Evolutionary conservation across 2,113 vertebrate genomes (phyloP).

Genomic region (Girardinichthys multiradiatus): DNA sequence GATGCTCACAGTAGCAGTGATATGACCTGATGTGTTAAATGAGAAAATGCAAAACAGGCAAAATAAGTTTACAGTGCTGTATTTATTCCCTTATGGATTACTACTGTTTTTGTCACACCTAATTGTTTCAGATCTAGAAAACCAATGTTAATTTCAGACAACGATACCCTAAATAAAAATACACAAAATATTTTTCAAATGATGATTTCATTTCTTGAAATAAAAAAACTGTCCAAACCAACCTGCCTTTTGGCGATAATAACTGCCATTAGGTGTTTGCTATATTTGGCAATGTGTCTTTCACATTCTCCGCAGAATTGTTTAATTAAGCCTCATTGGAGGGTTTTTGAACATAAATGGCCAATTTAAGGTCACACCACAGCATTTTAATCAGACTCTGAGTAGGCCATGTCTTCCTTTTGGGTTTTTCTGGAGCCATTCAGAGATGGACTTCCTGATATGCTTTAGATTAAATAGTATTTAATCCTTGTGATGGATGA

Average conservation of each 20-base stretch:
- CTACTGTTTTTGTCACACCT: no score
- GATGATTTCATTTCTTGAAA: neutral
- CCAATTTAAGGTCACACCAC: neutral
- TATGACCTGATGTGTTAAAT: neutral
- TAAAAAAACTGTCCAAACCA: neutral
- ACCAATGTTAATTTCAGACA: no score
- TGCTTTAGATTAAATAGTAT: no score
- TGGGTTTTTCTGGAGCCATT: no score
- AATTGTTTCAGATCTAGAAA: no score
- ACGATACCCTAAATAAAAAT: no score
- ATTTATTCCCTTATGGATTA: no score
- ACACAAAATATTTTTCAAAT: no score
- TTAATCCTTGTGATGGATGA: no score
- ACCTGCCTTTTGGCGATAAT: neutral
- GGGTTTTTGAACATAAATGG: neutral
- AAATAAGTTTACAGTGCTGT: no score
- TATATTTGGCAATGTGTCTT: neutral
- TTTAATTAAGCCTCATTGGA: neutral
- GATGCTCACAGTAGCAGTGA: neutral
- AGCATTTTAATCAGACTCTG: neutral
- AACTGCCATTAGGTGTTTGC: neutral
- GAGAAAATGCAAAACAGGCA: no score
- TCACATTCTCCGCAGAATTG: neutral
- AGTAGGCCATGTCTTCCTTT: neutral
- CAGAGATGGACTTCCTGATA: no score